Base-by-base conservation (phyloP, 2,888 invertebrate species). In the Andrena dorsata region DNA sequence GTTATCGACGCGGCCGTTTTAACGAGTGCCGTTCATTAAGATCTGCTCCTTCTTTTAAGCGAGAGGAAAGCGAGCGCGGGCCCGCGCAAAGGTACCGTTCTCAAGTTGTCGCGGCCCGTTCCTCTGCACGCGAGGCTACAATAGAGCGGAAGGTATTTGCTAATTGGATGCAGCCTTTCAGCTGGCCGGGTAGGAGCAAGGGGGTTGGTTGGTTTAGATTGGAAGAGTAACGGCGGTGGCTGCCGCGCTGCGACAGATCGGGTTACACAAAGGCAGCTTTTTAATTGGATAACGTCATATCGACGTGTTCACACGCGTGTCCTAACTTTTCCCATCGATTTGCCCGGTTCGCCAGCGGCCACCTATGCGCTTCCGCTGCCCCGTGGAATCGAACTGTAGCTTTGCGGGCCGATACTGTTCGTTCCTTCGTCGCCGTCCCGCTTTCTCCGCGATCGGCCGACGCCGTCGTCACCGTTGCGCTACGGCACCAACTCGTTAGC, bases 251-350 rank as follows among this genome's bases (percentile, higher is more conserved):
- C 86, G 90, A 90, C 88, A 89, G 90, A 87, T 88, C 89, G 88
- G 86, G 83, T 87, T 88, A 88, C 89, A 91, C 91, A 92, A 90
- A 92, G 90, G 90, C 87, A 88, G 88, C 88, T 91, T 92, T 92
- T 93, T 92, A 93, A 93, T 93, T 93, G 93, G 92, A 92, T 92
- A 92, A 91, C 92, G 91, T 92, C 91, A 90, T 90, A 89, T 90
- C 89, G 90, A 88, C 89, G 90, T 88, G 89, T 91, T 90, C 90
- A 88, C 90, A 89, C 89, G 89, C 88, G 88, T 87, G 87, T 90
- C 88, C 91, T 90, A 92, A 92, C 91, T 91, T 91, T 90, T 88
- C 85, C 88, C 88, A 87, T 87, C 87, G 89, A 82, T 87, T 83
- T 83, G 77, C 70, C 63, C 49, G 65, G 65, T 76, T 73, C 68